These are phyloP conservation scores for Parazoanthus atlanticus DNA, from an alignment of 92 coral and sea anemone genomes.

Conservation along the genomic window DNA sequence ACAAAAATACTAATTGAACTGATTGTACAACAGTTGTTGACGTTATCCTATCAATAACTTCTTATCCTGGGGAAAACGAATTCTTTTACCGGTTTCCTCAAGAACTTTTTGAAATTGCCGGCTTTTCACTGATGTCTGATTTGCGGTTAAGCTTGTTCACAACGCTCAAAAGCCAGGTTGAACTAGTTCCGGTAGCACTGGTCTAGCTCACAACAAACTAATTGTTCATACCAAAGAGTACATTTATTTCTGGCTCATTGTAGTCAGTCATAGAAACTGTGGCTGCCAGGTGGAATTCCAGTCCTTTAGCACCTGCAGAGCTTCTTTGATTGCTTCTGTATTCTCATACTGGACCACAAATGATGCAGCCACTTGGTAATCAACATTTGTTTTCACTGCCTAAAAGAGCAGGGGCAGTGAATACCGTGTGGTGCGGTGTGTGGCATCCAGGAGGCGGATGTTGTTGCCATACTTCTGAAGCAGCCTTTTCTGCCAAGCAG, in stretches of 20 bases:
- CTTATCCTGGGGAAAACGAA: too few relatives aligned
- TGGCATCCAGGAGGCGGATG: neutral
- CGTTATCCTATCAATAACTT: too few relatives aligned
- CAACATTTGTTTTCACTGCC: constrained; percentile 14
- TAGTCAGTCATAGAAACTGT: neutral
- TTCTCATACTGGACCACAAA: neutral
- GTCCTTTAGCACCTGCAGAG: neutral
- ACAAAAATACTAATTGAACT: too few relatives aligned
- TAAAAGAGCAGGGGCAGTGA: constrained; percentile 19
- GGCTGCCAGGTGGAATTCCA: neutral
- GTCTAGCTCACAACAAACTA: too few relatives aligned
- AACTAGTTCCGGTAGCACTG: constrained; percentile 45
- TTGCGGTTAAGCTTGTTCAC: too few relatives aligned
- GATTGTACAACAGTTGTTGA: too few relatives aligned
- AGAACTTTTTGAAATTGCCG: too few relatives aligned
- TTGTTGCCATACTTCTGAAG: constrained; percentile 7
- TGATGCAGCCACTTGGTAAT: constrained; percentile 4
- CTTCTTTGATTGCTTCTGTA: too few relatives aligned
- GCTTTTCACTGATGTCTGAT: too few relatives aligned
- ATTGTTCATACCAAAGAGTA: neutral
- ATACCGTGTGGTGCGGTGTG: constrained; percentile 13
- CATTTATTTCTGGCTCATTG: neutral
- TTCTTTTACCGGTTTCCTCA: too few relatives aligned
- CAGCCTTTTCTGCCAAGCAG: constrained; percentile 17
- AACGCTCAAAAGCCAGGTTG: too few relatives aligned